Base-by-base conservation (phyloP, 53 echinoderm and acorn worm species). In the Apostichopus leukothele region DNA sequence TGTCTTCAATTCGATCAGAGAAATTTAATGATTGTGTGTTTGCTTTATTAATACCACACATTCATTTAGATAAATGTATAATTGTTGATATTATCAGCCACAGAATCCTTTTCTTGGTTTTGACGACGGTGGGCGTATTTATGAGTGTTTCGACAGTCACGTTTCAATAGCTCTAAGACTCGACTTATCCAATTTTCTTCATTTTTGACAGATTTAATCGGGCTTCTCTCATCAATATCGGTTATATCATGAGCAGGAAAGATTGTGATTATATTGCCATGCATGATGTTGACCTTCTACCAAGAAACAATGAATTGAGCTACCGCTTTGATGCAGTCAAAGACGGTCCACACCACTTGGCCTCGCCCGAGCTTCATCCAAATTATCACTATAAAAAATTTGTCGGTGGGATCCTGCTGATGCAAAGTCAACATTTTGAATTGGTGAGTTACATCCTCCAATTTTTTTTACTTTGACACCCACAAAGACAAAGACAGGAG, bases 211-310 rank as follows among this genome's bases (percentile, higher is more conserved):
- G 98, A 71, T 98, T 98, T 78, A 98, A 98, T 83, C 89, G 98
- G 75, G 98, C 98, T 11, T 93, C 95, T 6, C 84, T 96, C 4
- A 88, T 94, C 50, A 98, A 98, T 55, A 83, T 93, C 71, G 95
- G 98, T 80, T 98, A 92, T 88, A 87, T 96, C 73, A 88, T 94
- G 76, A 92, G 92, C 73, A 91, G 90, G 66, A 86, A 91, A 9
- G 84, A 93, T 8, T 98, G 98, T 86, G 91, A 93, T 55, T 96
- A 96, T 75, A 88, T 98, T 61, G 94, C 90, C 1, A 89, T 96
- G 90, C 95, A 96, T 51, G 96, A 96, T 81, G 98, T 98, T 5
- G 98, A 98, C 88, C 90, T 98, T 13, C 91, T 98, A 18, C 98
- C 96, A n/a, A 75, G 92, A 10, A 98, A 98, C 76, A 86, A 90